A percentile compares a stretch with the other conserved stretches of the same genome.
phyloP scores from a whole-genome alignment of 2,113 vertebrate genomes.

The Hippocampus barbouri region DNA sequence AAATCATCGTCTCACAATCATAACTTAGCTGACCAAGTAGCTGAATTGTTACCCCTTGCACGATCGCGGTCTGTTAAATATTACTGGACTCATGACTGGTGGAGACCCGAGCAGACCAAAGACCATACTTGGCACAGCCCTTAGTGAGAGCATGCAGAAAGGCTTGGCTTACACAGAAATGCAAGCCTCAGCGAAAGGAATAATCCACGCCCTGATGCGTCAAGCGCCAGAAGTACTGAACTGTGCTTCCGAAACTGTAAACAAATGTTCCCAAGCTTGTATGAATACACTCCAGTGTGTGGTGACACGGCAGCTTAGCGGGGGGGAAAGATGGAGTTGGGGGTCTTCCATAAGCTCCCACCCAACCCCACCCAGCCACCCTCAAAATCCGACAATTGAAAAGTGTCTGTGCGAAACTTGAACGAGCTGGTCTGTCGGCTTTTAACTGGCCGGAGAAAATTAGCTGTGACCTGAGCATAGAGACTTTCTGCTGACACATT shows the following conservation, averaged over 20 bases:
- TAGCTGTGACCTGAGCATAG: slow-evolving; percentile 2
- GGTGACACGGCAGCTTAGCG: background rate
- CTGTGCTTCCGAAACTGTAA: background rate
- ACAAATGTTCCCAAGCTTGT: slow-evolving; percentile 1
- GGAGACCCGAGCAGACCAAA: background rate
- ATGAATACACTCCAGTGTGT: background rate
- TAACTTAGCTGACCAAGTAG: background rate
- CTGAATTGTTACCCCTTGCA: background rate
- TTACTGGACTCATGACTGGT: background rate
- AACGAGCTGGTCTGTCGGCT: background rate
- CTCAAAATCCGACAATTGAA: slow-evolving; percentile 1
- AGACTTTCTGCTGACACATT: slow-evolving; percentile 5
- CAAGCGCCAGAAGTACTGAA: background rate
- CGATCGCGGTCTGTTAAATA: background rate
- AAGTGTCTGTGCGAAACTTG: background rate
- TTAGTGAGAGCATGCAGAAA: background rate
- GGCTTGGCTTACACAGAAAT: background rate
- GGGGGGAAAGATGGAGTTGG: background rate
- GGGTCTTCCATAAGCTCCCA: background rate
- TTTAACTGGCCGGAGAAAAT: slow-evolving; percentile 4
- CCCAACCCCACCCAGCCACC: background rate
- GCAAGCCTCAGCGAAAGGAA: background rate
- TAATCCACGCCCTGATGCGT: background rate
- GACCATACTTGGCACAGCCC: background rate
- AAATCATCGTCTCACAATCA: background rate